Evolutionary conservation across 64 coral and sea anemone species (phyloP), one percentile per base, ranked within the genome.

Genomic region (Actinia equina): DNA sequence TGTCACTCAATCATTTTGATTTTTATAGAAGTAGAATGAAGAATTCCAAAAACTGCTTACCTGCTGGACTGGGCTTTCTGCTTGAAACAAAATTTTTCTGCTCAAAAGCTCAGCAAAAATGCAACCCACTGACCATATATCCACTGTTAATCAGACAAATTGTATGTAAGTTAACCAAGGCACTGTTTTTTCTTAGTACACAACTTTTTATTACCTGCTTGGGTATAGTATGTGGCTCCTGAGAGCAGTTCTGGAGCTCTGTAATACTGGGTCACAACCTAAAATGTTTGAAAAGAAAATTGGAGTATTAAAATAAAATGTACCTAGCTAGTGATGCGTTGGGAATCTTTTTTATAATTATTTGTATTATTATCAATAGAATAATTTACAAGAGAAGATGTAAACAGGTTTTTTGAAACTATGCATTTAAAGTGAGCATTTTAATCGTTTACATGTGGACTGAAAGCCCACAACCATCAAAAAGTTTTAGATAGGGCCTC

Each of bases 231-330:
- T 8, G 90, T 95, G 22, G 96, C 92, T 44, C 96, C 96, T 87
- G 96, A 86, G 30, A 98, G 70, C 11, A 98, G 90, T 71, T 98
- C 96, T 60, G 96, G 96, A 42, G 96, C 90, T 78, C 96, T 89
- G 85, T 98, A 98, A 86, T 98, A 98, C 63, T 98, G 96, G 15
- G 96, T 98, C 26, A 98, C 96, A 89, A 98, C 96, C 96, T 98
- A 63, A 42, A 81, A 61, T 22, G 41, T 81, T 81, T 74, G 25
- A 12, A 41, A 30, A 74, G 22, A 30, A 74, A 13, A 30, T 13
- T 20, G 22, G 62, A 65, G 17, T 22, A 22, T 65, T 22, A 7
- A 49, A 49, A 49, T 49, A 49, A 65, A 65, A 65, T 74, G 41
- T 30, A 16, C 69, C 69, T 11, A 27, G 13, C 69, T 74, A 74